Evolutionary conservation across 2,797 vertebrate species (phyloP).

Genomic region (Pipistrellus pygmaeus): DNA sequence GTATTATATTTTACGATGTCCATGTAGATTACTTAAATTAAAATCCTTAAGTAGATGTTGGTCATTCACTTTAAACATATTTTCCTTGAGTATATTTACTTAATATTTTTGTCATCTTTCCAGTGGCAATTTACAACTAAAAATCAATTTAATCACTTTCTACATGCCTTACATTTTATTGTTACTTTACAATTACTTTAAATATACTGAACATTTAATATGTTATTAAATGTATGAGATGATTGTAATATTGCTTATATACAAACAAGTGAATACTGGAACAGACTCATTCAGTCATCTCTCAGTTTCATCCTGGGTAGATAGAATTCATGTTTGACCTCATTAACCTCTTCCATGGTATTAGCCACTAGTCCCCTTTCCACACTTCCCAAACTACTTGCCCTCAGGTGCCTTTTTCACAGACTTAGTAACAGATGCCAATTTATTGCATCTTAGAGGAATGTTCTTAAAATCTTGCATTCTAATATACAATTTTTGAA

Average conservation of each 20-base stretch:
- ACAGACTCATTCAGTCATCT: not conserved
- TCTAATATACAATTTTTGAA: not conserved
- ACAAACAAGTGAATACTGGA: not conserved
- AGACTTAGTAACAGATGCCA: not conserved
- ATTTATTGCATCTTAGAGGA: not conserved
- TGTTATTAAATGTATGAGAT: not conserved
- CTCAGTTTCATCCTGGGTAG: not conserved
- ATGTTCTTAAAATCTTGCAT: not conserved
- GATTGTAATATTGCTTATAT: not conserved
- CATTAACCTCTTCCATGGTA: not conserved
- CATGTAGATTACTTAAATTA: constrained; percentile 53
- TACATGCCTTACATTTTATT: not conserved
- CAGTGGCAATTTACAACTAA: not conserved
- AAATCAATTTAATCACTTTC: constrained; percentile 7
- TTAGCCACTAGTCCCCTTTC: not conserved
- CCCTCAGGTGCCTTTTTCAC: not conserved
- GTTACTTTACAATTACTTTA: not conserved
- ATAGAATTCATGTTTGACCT: not conserved
- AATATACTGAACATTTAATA: not conserved
- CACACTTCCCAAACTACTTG: not conserved
- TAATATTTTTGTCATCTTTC: not conserved
- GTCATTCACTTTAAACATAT: not conserved
- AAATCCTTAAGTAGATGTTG: not conserved
- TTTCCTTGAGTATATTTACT: not conserved
- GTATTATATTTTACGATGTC: not conserved